Evolutionary conservation across 1,140 invertebrate genomes (phyloP).

Genomic region (Scaptomyza pallida): DNA sequence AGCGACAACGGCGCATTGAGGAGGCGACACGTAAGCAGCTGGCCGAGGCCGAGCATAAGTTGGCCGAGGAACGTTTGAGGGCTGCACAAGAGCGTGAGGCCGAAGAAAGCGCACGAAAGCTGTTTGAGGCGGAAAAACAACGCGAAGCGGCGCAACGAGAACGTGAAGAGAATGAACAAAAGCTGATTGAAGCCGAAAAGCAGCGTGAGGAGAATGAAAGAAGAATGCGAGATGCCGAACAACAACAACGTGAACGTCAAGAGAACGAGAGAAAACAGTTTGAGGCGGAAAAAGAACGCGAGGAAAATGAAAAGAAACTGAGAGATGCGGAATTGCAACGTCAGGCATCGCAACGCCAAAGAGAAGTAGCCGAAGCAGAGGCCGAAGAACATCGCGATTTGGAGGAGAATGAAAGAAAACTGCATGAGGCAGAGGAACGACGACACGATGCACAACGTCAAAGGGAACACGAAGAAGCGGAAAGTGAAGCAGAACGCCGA

Average conservation of each 20-base stretch:
- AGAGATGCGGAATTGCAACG: constrained; percentile 9
- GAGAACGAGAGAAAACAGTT: constrained; percentile 25
- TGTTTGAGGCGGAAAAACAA: constrained; percentile 38
- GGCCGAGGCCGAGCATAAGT: constrained; percentile 61
- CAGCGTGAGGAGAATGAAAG: constrained; percentile 21
- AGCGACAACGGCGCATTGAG: constrained; percentile 66
- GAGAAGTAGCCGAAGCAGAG: too few species aligned
- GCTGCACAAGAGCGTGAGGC: constrained; percentile 35
- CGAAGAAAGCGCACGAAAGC: constrained; percentile 38
- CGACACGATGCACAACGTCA: background rate
- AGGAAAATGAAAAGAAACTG: constrained; percentile 33
- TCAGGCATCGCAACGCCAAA: too few species aligned
- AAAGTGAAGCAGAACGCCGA: constrained; percentile 31
- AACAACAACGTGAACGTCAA: constrained; percentile 17
- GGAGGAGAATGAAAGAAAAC: constrained; percentile 23
- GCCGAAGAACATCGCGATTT: constrained; percentile 16
- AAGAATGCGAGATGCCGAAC: constrained; percentile 10
- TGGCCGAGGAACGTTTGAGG: constrained; percentile 32
- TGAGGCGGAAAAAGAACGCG: constrained; percentile 37
- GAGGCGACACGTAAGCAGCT: constrained; percentile 67
- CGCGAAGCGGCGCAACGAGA: constrained; percentile 24
- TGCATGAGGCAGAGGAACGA: background rate
- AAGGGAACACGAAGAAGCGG: constrained; percentile 37
- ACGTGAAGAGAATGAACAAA: constrained; percentile 35
- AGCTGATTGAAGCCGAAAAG: constrained; percentile 41